Base-by-base conservation (phyloP, 2,888 invertebrate genomes). In the Agrochola macilenta region DNA sequence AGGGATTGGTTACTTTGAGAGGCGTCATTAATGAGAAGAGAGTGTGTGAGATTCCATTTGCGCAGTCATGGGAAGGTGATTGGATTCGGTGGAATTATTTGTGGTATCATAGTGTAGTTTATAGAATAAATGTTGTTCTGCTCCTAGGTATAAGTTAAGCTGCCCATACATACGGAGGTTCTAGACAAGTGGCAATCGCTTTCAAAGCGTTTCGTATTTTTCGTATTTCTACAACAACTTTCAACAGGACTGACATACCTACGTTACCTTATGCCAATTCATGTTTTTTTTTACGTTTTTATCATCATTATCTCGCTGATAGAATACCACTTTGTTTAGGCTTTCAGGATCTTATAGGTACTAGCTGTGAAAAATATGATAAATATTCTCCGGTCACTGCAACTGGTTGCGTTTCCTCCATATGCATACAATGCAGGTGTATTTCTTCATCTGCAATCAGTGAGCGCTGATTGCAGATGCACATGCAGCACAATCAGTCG, bases 391-490 rank as follows among this genome's bases (percentile, higher is more conserved):
- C 4, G 20, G 49, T 14, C 39, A 43, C 60, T 30, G 17, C 43
- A 43, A 52, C 60, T 23, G 66, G 60, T 61, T 66, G 35, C 52
- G 2, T 35, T 20, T 35, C 35, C 35, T 26, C 26, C 8, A 14
- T 20, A 4, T 14, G 52, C 8, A 54, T 7, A 68, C n/a, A 63
- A n/a, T 26, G 39, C 63, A 20, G 60, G 12, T 68, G 35, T 52
- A 26, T 76, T 71, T 65, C 82, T 76, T 82, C 12, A 43, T 35
- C 58, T 65, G 57, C 82, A 72, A 72, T 82, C 71, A 76, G n/a
- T n/a, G n/a, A n/a, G 68, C 39, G 57, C 52, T 12, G 26, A 14
- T n/a, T n/a, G n/a, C n/a, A n/a, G n/a, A n/a, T n/a, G n/a, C n/a
- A 5, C 60, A 30, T 14, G 69, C 69, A 49, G 43, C 60, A 69